phyloP scores from a whole-genome alignment of 1,140 invertebrate genomes.

The Drosophila malerkotliana region DNA sequence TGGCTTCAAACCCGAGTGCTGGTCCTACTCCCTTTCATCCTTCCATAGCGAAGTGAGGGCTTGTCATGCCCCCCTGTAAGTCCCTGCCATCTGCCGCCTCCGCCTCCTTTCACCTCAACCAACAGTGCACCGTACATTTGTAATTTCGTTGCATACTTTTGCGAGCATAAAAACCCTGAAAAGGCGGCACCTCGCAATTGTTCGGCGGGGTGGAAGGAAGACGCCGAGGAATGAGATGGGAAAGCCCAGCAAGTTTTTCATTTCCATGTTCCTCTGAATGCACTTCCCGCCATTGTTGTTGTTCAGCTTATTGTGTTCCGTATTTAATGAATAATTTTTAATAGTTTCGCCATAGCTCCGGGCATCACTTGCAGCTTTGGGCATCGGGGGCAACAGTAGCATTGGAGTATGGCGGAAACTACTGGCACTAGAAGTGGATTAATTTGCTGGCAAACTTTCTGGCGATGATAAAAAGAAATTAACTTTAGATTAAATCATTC shows the following conservation, averaged over 20 bases:
- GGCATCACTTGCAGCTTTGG: constrained; percentile 18
- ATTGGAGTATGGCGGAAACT: constrained; percentile 13
- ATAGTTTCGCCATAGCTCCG: constrained; percentile 60
- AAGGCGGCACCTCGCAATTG: constrained; percentile 57
- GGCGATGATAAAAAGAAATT: constrained; percentile 43
- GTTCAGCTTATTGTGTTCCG: constrained; percentile 58
- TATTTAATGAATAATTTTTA: constrained; percentile 82
- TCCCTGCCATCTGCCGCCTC: constrained; percentile 1
- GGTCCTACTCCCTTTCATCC: not conserved
- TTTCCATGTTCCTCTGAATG: constrained; percentile 62
- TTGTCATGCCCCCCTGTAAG: constrained; percentile 23
- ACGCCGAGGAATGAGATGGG: not conserved
- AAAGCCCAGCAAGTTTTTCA: constrained; percentile 47
- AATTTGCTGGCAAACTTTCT: constrained; percentile 44
- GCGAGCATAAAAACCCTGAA: constrained; percentile 56
- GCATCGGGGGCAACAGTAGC: not conserved
- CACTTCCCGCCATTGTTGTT: constrained; percentile 40
- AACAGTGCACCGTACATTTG: constrained; percentile 66
- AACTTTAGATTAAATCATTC: constrained; percentile 52
- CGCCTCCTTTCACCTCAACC: constrained; percentile 5
- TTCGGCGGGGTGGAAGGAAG: constrained; percentile 21
- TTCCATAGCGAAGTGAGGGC: constrained; percentile 5
- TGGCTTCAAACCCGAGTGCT: constrained; percentile 23
- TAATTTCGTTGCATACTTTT: constrained; percentile 80
- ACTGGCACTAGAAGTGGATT: constrained; percentile 41